Percentiles rank a stretch among this genome's conserved stretches.
These are phyloP conservation scores for Papilio aristodemus DNA, from an alignment of 1,140 invertebrate species.

Conservation along the genomic window DNA sequence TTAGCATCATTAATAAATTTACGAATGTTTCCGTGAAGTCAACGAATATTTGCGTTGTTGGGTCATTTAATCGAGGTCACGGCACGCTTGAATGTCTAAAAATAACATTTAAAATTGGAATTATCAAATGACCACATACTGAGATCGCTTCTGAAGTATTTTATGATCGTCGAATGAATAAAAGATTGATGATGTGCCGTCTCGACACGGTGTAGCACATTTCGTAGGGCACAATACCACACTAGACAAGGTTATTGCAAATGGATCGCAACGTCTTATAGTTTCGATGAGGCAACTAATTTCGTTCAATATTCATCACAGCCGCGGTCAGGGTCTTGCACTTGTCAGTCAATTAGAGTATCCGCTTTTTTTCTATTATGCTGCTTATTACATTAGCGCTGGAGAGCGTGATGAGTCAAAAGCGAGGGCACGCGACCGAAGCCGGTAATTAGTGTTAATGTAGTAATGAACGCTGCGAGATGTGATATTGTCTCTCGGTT, in stretches of 20 bases:
- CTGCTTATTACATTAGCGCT: conserved; percentile 73
- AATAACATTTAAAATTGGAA: background rate
- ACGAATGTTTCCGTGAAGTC: too few species aligned
- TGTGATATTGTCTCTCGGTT: conserved; percentile 18
- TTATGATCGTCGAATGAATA: conserved; percentile 44
- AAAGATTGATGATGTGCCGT: conserved; percentile 52
- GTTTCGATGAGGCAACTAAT: conserved; percentile 38
- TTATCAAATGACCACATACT: conserved; percentile 6
- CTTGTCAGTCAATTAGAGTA: conserved; percentile 69
- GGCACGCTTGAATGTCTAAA: background rate
- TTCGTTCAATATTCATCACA: conserved; percentile 43
- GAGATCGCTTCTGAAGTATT: conserved; percentile 37
- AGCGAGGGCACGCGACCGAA: conserved; percentile 61
- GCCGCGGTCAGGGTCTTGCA: conserved; percentile 60
- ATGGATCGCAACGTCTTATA: conserved; percentile 19
- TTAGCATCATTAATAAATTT: too few species aligned
- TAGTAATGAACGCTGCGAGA: conserved; percentile 51
- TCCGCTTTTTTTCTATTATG: conserved; percentile 73
- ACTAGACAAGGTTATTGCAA: conserved; percentile 43
- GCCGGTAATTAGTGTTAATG: conserved; percentile 59
- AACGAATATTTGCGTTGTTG: too few species aligned
- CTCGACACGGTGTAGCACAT: conserved; percentile 38
- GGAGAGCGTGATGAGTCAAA: conserved; percentile 62
- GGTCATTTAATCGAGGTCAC: too few species aligned
- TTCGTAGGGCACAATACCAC: conserved; percentile 36